Percentiles rank a stretch among this genome's conserved stretches.
These are phyloP conservation scores for Sebastes aleutianus DNA, from an alignment of 2,797 vertebrate species.

Conservation along the genomic window DNA sequence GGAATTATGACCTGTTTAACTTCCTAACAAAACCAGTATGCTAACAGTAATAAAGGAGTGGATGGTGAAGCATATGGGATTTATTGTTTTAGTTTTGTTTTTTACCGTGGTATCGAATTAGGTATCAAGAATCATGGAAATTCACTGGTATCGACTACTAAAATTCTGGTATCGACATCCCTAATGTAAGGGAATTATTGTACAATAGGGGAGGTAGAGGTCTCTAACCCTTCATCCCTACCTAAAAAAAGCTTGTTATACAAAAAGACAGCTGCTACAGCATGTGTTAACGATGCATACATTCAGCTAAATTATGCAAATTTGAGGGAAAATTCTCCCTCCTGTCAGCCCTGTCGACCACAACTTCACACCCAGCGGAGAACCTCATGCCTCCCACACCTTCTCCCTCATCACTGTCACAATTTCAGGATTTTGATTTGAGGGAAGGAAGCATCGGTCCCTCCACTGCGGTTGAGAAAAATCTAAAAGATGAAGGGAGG, in stretches of 20 bases:
- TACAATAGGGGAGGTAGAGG: background rate
- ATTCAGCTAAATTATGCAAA: slow-evolving; percentile 51
- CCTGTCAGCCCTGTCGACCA: slow-evolving; percentile 31
- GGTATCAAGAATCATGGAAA: background rate
- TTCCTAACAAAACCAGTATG: no score
- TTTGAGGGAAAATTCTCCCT: slow-evolving; percentile 35
- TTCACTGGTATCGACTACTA: background rate
- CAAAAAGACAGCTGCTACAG: slow-evolving; percentile 41
- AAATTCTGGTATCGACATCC: no score
- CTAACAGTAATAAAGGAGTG: no score
- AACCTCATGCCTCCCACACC: slow-evolving; percentile 29
- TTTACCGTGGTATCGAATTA: background rate
- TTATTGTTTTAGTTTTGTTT: background rate
- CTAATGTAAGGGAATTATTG: background rate
- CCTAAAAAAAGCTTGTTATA: background rate
- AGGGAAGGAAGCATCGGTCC: slow-evolving; percentile 16
- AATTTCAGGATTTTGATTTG: slow-evolving; percentile 21
- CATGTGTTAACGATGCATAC: slow-evolving; percentile 26
- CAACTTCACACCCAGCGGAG: slow-evolving; percentile 56
- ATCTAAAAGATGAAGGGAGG: slow-evolving; percentile 7
- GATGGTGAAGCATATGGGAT: background rate
- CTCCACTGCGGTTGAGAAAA: slow-evolving; percentile 9
- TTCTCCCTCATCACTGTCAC: slow-evolving; percentile 53
- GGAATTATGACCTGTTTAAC: no score
- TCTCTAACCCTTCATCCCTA: background rate